These are phyloP conservation scores for Diarsia brunnea DNA, from an alignment of 2,888 invertebrate species.

Conservation along the genomic window DNA sequence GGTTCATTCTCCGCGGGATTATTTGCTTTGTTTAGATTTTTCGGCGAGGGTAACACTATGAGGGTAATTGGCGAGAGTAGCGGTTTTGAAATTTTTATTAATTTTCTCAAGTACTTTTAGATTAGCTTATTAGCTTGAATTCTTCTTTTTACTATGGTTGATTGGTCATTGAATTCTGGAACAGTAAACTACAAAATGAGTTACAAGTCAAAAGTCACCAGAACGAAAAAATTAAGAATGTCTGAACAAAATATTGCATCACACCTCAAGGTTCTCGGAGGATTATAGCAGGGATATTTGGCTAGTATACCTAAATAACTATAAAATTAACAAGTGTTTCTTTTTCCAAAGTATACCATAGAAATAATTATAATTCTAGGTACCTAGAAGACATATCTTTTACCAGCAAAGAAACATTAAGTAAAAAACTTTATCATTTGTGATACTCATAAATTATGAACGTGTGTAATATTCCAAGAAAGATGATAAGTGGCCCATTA, in stretches of 20 bases:
- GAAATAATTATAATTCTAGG: not conserved
- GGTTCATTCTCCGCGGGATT: constrained; percentile 53
- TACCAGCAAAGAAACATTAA: not conserved
- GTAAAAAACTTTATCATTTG: constrained; percentile 18
- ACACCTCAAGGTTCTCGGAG: too few species aligned
- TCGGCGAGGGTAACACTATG: constrained; percentile 18
- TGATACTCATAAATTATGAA: constrained; percentile 40
- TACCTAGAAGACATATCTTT: not conserved
- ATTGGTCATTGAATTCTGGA: not conserved
- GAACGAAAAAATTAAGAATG: not conserved
- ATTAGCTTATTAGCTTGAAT: constrained; percentile 44
- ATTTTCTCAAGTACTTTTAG: not conserved
- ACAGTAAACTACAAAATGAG: not conserved
- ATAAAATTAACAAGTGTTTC: not conserved
- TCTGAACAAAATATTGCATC: not conserved
- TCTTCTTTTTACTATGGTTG: not conserved
- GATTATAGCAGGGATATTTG: too few species aligned
- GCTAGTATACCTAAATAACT: not conserved
- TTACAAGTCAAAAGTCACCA: not conserved
- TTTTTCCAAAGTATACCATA: not conserved
- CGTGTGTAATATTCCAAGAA: constrained; percentile 45
- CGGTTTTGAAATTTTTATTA: constrained; percentile 7
- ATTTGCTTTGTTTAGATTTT: constrained; percentile 55
- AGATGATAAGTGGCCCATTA: constrained; percentile 47
- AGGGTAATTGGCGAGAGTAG: constrained; percentile 53